phyloP scores from a whole-genome alignment of 2,888 invertebrate genomes.

The Plebejus argus region DNA sequence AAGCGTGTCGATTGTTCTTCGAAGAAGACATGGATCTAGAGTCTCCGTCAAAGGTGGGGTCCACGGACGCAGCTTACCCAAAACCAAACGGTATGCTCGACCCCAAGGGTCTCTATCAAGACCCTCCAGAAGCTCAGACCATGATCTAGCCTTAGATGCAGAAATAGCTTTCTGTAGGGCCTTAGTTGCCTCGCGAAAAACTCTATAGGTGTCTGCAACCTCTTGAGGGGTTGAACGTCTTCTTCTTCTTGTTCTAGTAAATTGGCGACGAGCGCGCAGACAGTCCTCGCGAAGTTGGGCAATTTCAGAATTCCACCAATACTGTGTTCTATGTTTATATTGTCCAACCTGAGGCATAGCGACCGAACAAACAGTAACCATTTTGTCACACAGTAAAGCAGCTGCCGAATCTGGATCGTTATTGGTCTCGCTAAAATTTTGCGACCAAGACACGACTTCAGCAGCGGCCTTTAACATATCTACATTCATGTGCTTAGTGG shows the following conservation, averaged over 20 bases:
- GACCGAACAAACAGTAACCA: conserved; percentile 38
- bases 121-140: conserved; percentile 34
- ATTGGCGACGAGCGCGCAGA: too few species aligned
- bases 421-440: background rate
- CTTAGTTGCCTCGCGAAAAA: too few species aligned
- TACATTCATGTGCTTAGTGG: too few species aligned
- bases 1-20: too few species aligned
- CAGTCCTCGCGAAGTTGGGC: too few species aligned
- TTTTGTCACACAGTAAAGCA: conserved; percentile 12
- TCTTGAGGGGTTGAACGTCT: too few species aligned
- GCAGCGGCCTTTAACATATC: too few species aligned
- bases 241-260: too few species aligned
- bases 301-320: conserved; percentile 9
- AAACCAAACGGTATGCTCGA: conserved; percentile 36
- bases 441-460: background rate
- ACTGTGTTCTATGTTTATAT: conserved; percentile 23
- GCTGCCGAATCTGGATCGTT: background rate
- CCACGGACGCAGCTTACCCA: conserved; percentile 20
- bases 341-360: conserved; percentile 33
- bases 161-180: conserved; percentile 23
- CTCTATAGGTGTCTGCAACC: too few species aligned
- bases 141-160: conserved; percentile 32
- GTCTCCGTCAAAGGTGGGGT: too few species aligned
- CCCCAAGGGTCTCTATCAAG: conserved; percentile 37
- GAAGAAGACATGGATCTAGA: too few species aligned